These are phyloP conservation scores for Berghia stephanieae DNA, from an alignment of 1,140 invertebrate species.

Conservation along the genomic window DNA sequence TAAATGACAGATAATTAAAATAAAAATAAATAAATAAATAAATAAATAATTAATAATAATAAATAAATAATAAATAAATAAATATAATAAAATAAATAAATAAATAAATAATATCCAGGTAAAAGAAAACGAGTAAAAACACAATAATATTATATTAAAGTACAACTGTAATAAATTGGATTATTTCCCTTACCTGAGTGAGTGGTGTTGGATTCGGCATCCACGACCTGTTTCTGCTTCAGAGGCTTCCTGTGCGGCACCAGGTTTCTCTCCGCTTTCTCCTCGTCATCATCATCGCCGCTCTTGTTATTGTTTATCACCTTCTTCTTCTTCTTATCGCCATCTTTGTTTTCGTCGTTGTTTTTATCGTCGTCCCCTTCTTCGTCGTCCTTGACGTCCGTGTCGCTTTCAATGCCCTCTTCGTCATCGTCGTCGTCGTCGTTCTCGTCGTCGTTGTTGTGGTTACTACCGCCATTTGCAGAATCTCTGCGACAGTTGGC, in stretches of 20 bases:
- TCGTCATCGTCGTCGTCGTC: slow-evolving; percentile 49
- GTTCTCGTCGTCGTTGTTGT: slow-evolving; percentile 43
- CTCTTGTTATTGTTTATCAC: neutral
- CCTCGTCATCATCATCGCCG: slow-evolving; percentile 14
- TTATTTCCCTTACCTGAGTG: slow-evolving; percentile 48
- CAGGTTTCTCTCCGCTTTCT: slow-evolving; percentile 9
- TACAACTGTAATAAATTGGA: too few species aligned
- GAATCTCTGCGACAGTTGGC: slow-evolving; percentile 45
- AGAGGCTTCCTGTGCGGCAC: slow-evolving; percentile 42
- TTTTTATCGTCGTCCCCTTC: neutral
- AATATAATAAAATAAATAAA: slow-evolving; percentile 7
- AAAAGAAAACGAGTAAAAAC: too few species aligned
- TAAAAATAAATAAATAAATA: too few species aligned
- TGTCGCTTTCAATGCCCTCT: slow-evolving; percentile 34
- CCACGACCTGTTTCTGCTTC: slow-evolving; percentile 51
- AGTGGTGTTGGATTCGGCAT: slow-evolving; percentile 60
- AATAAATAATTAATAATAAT: too few species aligned
- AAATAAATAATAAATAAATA: too few species aligned
- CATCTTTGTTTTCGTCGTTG: slow-evolving; percentile 8
- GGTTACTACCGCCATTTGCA: slow-evolving; percentile 35
- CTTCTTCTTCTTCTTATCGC: slow-evolving; percentile 20
- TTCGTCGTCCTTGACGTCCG: slow-evolving; percentile 44
- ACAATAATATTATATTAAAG: too few species aligned
- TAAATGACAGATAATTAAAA: too few species aligned
- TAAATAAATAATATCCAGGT: neutral